Percentiles rank a stretch among this genome's conserved stretches.
phyloP scores from a whole-genome alignment of 2,888 invertebrate species.

The Pristionchus arcanus region DNA sequence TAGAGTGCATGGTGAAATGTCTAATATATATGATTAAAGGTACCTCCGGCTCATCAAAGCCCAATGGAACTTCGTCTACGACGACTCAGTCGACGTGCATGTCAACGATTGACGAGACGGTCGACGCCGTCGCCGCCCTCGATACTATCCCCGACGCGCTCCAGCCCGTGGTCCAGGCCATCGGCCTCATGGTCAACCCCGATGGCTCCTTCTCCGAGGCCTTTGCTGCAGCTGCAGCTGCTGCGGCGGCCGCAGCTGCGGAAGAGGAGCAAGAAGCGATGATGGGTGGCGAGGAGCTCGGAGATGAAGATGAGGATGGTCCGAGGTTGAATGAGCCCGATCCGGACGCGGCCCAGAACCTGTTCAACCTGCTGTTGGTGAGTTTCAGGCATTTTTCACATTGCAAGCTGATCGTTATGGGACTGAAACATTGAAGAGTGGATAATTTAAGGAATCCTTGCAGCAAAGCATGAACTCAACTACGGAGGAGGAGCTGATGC shows the following conservation, averaged over 20 bases:
- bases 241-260: conserved; percentile 8
- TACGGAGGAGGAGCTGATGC: conserved; percentile 33
- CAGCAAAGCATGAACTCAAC: conserved; percentile 46
- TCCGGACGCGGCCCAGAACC: conserved; percentile 50
- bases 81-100: neutral
- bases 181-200: conserved; percentile 85
- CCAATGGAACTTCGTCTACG: neutral
- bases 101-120: conserved; percentile 21
- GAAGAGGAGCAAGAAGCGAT: neutral
- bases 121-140: conserved; percentile 30
- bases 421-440: neutral
- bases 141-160: conserved; percentile 57
- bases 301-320: conserved; percentile 19
- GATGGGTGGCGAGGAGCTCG: neutral
- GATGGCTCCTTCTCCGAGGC: conserved; percentile 80
- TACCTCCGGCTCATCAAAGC: neutral
- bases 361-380: conserved; percentile 47
- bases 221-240: conserved; percentile 33
- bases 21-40: neutral
- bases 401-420: neutral
- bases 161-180: conserved; percentile 79
- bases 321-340: conserved; percentile 18
- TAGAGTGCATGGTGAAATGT: neutral
- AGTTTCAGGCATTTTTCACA: neutral
- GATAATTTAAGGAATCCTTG: neutral